These are phyloP conservation scores for Craterocephalus amniculus DNA, from an alignment of 2,797 vertebrate species.

Conservation along the genomic window DNA sequence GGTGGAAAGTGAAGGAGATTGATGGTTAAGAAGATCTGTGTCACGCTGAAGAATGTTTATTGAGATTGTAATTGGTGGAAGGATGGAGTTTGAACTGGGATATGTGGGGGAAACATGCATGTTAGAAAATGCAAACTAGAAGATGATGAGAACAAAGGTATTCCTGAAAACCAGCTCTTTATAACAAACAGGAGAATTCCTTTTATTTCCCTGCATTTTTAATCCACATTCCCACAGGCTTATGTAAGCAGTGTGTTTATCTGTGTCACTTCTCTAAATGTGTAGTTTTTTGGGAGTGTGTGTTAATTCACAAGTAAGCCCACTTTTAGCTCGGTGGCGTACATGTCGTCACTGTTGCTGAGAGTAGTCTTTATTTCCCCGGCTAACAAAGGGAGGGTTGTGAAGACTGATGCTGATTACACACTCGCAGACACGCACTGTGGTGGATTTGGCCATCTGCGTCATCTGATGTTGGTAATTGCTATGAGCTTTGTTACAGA, in stretches of 20 bases:
- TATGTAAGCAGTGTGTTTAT: conserved; percentile 54
- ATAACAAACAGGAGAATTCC: conserved; percentile 26
- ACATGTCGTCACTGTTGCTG: conserved; percentile 29
- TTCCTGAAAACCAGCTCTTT: conserved; percentile 12
- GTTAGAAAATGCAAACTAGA: too few species aligned
- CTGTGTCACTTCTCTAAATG: conserved; percentile 34
- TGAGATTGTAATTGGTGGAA: neutral
- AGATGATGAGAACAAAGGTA: neutral
- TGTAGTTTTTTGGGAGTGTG: conserved; percentile 1
- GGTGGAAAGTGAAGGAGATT: neutral
- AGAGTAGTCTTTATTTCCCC: conserved; percentile 48
- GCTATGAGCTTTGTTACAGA: conserved; percentile 56
- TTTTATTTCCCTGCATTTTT: conserved; percentile 48
- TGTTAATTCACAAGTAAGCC: conserved; percentile 29
- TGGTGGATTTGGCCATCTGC: conserved; percentile 61
- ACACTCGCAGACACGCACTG: conserved; percentile 13
- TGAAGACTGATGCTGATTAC: conserved; percentile 50
- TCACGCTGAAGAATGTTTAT: neutral
- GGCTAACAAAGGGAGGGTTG: conserved; percentile 39
- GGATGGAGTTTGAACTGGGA: neutral
- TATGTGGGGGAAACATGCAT: neutral
- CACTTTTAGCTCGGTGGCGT: conserved; percentile 36
- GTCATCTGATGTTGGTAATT: conserved; percentile 75
- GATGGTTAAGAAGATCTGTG: neutral
- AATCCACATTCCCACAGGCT: conserved; percentile 59